These are phyloP conservation scores for Clarias fuscus DNA, from an alignment of 2,797 vertebrate genomes.

Conservation along the genomic window DNA sequence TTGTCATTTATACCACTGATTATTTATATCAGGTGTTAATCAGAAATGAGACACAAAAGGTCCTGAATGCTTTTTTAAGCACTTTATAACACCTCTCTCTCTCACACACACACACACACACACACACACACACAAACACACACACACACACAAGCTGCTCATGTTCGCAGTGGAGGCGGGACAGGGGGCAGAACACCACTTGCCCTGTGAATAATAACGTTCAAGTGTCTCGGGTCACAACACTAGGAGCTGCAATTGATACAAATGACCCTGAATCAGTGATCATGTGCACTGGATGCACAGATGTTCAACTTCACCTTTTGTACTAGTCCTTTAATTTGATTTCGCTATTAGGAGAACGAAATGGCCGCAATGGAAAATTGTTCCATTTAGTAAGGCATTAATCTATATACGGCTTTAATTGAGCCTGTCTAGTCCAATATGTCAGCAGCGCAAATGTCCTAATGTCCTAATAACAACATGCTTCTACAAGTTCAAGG, in stretches of 20 bases:
- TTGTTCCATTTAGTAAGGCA: constrained; percentile 26
- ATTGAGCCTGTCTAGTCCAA: constrained; percentile 11
- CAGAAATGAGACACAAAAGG: constrained; percentile 2
- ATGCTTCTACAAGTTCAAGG: not conserved
- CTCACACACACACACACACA: not conserved
- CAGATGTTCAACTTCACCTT: constrained; percentile 47
- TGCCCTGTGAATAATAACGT: constrained; percentile 6
- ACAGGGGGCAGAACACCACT: constrained; percentile 30
- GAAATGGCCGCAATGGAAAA: constrained; percentile 5
- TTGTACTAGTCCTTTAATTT: constrained; percentile 29
- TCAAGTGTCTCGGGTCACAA: constrained; percentile 26
- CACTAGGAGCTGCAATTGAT: constrained; percentile 37
- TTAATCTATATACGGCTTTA: constrained; percentile 36
- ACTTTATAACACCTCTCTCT: not conserved
- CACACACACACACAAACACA: not conserved
- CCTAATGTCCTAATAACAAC: constrained; percentile 11
- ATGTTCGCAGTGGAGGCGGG: not conserved
- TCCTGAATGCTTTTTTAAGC: not conserved
- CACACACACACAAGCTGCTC: not conserved
- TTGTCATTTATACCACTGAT: not conserved
- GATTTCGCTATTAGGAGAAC: constrained; percentile 25
- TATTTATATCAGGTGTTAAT: not conserved
- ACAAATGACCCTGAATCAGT: constrained; percentile 42
- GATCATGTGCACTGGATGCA: constrained; percentile 27
- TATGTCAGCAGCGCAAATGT: constrained; percentile 30